Evolutionary conservation across 92 coral and sea anemone species (phyloP), one percentile per base, ranked within the genome.

Genomic region (Ricordea florida): DNA sequence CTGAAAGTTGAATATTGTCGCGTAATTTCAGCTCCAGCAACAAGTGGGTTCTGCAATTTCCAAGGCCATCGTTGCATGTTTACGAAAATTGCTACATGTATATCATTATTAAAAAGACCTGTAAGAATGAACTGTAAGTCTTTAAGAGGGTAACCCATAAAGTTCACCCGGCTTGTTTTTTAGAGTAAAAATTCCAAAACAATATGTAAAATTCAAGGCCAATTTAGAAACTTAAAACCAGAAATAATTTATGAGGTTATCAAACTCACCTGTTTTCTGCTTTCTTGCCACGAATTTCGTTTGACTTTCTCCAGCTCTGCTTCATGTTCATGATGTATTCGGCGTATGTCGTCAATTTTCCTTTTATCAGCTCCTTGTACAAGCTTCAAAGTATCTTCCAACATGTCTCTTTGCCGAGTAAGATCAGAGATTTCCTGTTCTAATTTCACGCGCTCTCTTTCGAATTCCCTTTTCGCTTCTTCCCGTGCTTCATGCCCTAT

Each of bases 281-380:
- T 93, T 49, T 94, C 98, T 64, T 94, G 98, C 98, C 98, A 94
- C 38, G 98, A 94, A 82, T 87, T 92, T 24, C 97, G 82, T 79
- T 94, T 94, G 46, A 94, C 83, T 83, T 92, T 94, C 49, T 87
- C 92, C 57, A 92, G 41, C 48, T 94, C 91, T 31, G 81, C 55
- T 60, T 94, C 97, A 18, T 94, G 98, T 34, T 94, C 98, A 52
- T 89, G 92, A 59, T 88, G 89, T 57, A 94, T 79, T 71, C 97
- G 82, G 48, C 98, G 79, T 17, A 94, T 88, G 63, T 94, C 96
- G 22, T 92, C 94, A 3, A 90, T 89, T 68, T 94, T 94, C 47
- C 93, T 81, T 83, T 92, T 94, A 59, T 94, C 98, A 53, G 97
- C 89, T 34, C 79, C 98, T 33, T 94, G 98, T 9, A 85, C 92